Percentiles rank a stretch among this genome's conserved stretches.
phyloP scores from a whole-genome alignment of 2,113 vertebrate genomes.

The Corythoichthys haematopterus region DNA sequence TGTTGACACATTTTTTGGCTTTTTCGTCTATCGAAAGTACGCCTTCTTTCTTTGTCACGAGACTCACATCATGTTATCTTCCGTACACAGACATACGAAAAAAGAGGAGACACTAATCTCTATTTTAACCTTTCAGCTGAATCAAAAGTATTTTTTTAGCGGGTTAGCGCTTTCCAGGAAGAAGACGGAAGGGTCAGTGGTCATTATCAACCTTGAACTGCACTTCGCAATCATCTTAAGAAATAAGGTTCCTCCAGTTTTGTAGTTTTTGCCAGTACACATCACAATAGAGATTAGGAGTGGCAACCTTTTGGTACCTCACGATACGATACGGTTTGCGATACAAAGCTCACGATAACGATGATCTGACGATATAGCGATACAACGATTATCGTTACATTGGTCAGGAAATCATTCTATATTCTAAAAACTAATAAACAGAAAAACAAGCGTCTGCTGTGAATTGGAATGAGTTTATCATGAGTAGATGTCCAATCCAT shows the following conservation, averaged over 20 bases:
- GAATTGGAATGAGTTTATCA: too few species aligned
- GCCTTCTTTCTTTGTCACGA: constrained; percentile 26
- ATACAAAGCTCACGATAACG: too few species aligned
- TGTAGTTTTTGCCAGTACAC: not conserved
- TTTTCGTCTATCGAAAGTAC: not conserved
- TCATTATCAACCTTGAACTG: not conserved
- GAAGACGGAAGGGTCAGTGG: constrained; percentile 36
- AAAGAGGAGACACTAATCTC: constrained; percentile 43
- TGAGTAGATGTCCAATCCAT: too few species aligned
- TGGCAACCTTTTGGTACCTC: too few species aligned
- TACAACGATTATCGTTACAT: too few species aligned
- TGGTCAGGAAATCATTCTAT: too few species aligned
- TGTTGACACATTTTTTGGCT: not conserved
- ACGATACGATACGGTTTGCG: too few species aligned
- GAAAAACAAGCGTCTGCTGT: too few species aligned
- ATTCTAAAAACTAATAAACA: too few species aligned
- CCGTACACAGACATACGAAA: constrained; percentile 29
- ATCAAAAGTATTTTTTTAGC: constrained; percentile 31
- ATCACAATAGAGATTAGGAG: too few species aligned
- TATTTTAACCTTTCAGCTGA: constrained; percentile 44
- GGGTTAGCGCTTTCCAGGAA: constrained; percentile 12
- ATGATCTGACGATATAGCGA: too few species aligned
- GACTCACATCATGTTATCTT: constrained; percentile 25
- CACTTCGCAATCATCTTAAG: not conserved
- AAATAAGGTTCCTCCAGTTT: not conserved